Conservation (phyloP, 1,140 invertebrate species). For the Teleogryllus occipitalis region DNA sequence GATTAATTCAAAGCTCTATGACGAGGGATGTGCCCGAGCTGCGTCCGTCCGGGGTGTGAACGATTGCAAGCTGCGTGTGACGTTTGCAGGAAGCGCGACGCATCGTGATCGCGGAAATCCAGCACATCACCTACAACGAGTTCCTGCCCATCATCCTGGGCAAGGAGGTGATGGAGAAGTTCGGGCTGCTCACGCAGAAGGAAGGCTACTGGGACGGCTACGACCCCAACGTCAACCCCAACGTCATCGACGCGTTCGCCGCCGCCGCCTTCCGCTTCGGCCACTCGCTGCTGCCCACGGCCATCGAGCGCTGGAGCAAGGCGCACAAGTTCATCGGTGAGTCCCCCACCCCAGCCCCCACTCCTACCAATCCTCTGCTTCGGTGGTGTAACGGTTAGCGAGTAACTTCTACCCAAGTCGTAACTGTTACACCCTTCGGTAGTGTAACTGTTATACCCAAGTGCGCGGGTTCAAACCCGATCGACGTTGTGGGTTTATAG, state of each 20-base stretch:
- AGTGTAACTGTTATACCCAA: too few relatives aligned
- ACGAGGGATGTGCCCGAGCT: too few relatives aligned
- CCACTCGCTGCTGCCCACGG: conserved; percentile 78
- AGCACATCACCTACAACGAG: conserved; percentile 91
- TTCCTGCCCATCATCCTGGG: conserved; percentile 89
- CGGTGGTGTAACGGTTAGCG: too few relatives aligned
- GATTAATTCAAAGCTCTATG: too few relatives aligned
- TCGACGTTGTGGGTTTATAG: too few relatives aligned
- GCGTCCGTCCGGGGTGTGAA: too few relatives aligned
- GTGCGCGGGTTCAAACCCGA: too few relatives aligned
- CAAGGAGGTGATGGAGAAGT: conserved; percentile 88
- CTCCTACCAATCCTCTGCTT: not conserved
- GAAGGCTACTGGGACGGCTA: conserved; percentile 86
- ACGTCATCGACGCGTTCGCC: conserved; percentile 78
- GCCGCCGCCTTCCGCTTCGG: conserved; percentile 85
- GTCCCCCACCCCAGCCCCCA: conserved; percentile 13
- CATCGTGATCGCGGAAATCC: conserved; percentile 82
- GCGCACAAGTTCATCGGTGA: conserved; percentile 86
- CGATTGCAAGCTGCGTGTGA: too few relatives aligned
- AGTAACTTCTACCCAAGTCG: too few relatives aligned
- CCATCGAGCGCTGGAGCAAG: conserved; percentile 86
- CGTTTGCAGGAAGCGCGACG: conserved; percentile 64
- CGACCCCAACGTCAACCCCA: conserved; percentile 72
- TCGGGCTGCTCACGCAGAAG: conserved; percentile 74
- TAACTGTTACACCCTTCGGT: too few relatives aligned